Evolutionary conservation across 2,797 vertebrate species (phyloP).

Genomic region (Heterohyrax brucei): DNA sequence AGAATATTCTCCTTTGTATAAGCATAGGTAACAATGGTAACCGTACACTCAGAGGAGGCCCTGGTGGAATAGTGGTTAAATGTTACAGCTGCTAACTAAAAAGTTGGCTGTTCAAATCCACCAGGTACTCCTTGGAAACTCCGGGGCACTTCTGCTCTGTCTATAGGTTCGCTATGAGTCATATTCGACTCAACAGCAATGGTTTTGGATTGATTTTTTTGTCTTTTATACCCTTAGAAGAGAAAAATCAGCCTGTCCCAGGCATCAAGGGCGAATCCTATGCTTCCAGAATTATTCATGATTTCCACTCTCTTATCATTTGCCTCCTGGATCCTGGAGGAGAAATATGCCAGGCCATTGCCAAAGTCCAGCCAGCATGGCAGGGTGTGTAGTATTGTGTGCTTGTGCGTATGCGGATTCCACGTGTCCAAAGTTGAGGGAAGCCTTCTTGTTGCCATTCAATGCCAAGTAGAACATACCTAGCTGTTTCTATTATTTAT

Average conservation of each 20-base stretch:
- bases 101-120: no score
- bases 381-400: background rate
- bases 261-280: background rate
- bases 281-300: background rate
- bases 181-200: no score
- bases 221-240: background rate
- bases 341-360: background rate
- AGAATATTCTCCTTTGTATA: background rate
- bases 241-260: background rate
- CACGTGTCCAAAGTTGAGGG: background rate
- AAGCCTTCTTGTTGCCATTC: background rate
- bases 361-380: background rate
- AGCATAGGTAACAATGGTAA: background rate
- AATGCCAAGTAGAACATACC: background rate
- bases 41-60: background rate
- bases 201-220: no score
- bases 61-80: no score
- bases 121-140: no score
- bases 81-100: no score
- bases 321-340: background rate
- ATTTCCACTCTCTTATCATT: background rate
- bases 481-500: background rate
- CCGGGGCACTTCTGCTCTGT: no score
- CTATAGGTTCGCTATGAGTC: no score
- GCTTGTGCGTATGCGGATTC: background rate